Conservation (phyloP, 2,888 invertebrate genomes). For the Diadegma fenestrale region DNA sequence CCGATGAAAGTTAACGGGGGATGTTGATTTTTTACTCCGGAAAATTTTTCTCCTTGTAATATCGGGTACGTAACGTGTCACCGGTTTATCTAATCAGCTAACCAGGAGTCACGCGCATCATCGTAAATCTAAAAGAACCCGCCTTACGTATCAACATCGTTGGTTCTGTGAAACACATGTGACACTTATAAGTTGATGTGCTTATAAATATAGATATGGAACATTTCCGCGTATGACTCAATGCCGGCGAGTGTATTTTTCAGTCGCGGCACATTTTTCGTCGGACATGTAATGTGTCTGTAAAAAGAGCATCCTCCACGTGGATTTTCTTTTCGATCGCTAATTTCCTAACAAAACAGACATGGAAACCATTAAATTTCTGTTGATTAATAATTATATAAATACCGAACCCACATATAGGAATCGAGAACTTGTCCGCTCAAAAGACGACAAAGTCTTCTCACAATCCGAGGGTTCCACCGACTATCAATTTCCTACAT, state of each 20-base stretch:
- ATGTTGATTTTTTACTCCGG: constrained; percentile 11
- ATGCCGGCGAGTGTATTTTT: background rate
- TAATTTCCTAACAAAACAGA: too few relatives aligned
- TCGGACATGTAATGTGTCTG: background rate
- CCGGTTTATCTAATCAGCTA: constrained; percentile 57
- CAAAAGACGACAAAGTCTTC: background rate
- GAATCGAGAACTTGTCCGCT: background rate
- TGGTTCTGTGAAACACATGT: constrained; percentile 7
- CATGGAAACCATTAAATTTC: background rate
- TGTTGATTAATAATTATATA: background rate
- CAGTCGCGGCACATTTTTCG: constrained; percentile 13
- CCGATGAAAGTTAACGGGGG: background rate
- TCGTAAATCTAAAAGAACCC: constrained; percentile 47
- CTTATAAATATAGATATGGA: constrained; percentile 10
- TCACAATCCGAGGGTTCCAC: too few relatives aligned
- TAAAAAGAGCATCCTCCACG: background rate
- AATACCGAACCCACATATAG: too few relatives aligned
- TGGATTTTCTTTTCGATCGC: background rate
- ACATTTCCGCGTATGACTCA: constrained; percentile 18
- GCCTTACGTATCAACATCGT: background rate
- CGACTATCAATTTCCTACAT: too few relatives aligned
- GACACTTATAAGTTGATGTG: constrained; percentile 22
- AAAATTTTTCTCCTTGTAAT: constrained; percentile 33
- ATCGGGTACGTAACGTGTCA: constrained; percentile 10
- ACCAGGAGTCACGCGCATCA: constrained; percentile 35